Evolutionary conservation across 1,140 invertebrate genomes (phyloP).

Genomic region (Heliconius nattereri): DNA sequence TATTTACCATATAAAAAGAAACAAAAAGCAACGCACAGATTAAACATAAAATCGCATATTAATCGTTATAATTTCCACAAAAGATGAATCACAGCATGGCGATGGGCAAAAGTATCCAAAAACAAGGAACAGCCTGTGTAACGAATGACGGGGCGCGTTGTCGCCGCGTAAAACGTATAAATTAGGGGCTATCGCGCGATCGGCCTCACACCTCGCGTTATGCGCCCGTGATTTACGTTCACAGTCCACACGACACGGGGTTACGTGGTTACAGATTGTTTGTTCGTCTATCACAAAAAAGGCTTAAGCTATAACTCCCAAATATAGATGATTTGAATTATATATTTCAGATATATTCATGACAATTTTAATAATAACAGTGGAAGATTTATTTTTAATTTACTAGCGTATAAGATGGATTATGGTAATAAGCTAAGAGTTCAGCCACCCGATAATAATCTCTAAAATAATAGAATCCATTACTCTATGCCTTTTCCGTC

Average conservation of each 20-base stretch:
- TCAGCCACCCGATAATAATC: too few species aligned
- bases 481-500: not conserved
- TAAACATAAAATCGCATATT: not conserved
- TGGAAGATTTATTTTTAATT: not conserved
- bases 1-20: not conserved
- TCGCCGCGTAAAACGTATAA: conserved; percentile 79
- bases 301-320: not conserved
- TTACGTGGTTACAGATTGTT: conserved; percentile 42
- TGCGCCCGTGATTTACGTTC: conserved; percentile 71
- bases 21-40: not conserved
- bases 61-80: conserved; percentile 15
- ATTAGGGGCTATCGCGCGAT: conserved; percentile 76
- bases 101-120: conserved; percentile 18
- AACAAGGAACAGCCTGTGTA: conserved; percentile 56
- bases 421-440: too few species aligned
- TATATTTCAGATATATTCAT: not conserved
- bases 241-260: conserved; percentile 54
- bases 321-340: not conserved
- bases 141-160: conserved; percentile 64
- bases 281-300: conserved; percentile 3
- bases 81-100: conserved; percentile 8
- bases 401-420: too few species aligned
- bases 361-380: not conserved
- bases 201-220: conserved; percentile 79
- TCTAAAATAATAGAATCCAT: not conserved